Conservation (phyloP, 2,113 vertebrate species). For the Heterotilapia buettikoferi region DNA sequence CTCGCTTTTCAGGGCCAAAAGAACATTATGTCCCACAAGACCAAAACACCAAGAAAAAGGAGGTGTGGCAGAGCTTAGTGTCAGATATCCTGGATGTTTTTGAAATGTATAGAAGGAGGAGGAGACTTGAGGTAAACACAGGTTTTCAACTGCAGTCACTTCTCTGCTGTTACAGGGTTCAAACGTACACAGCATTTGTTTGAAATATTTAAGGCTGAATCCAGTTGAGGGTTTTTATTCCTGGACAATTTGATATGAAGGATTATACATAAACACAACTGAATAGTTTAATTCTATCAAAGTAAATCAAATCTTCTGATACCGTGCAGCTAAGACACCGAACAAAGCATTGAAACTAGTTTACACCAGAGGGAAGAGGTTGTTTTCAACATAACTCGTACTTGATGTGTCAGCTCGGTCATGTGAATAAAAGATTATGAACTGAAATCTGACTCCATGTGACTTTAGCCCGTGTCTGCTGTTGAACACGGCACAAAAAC, state of each 20-base stretch:
- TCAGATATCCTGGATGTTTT: background rate
- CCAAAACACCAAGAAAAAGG: background rate
- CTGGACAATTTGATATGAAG: background rate
- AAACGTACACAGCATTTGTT: background rate
- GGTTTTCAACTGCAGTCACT: background rate
- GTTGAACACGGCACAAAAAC: background rate
- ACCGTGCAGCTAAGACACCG: background rate
- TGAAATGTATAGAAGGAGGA: background rate
- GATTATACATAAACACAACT: background rate
- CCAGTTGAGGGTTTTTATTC: background rate
- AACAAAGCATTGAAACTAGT: background rate
- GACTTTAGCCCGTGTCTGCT: background rate
- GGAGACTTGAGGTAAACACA: background rate
- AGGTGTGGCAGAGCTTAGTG: background rate
- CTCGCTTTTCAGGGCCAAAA: background rate
- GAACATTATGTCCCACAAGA: slow-evolving; percentile 49
- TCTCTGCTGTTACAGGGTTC: background rate
- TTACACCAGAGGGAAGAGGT: background rate
- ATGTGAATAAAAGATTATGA: background rate
- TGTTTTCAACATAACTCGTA: background rate
- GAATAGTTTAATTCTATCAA: background rate
- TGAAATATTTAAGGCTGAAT: background rate
- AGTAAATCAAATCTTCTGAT: background rate
- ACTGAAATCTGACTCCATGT: background rate
- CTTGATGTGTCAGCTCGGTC: background rate